These are phyloP conservation scores for Hippoglossus hippoglossus DNA, from an alignment of 2,797 vertebrate genomes.

Conservation along the genomic window DNA sequence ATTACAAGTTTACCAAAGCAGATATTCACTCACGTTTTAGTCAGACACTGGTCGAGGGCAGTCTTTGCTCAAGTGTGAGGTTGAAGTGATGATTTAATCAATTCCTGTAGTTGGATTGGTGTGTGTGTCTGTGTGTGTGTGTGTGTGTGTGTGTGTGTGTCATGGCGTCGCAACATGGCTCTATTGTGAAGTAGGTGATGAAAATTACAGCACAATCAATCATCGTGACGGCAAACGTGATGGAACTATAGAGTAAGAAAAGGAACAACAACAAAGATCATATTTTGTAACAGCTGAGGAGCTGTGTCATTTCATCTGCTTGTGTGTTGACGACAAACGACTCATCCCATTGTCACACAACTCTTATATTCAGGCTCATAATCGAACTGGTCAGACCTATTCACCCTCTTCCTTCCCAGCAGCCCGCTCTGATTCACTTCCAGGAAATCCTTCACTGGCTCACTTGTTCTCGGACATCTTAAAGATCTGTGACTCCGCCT, in stretches of 20 bases:
- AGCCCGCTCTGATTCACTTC: slow-evolving; percentile 52
- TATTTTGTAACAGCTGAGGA: slow-evolving; percentile 1
- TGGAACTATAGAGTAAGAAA: neutral
- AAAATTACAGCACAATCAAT: slow-evolving; percentile 3
- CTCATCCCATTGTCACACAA: slow-evolving; percentile 2
- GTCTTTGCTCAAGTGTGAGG: neutral
- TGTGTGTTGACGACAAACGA: slow-evolving; percentile 28
- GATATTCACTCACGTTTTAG: slow-evolving; percentile 21
- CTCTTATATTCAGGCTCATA: slow-evolving; percentile 8
- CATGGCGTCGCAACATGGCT: neutral
- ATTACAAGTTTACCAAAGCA: slow-evolving; percentile 23
- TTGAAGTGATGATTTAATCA: slow-evolving; percentile 16
- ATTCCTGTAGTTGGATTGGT: neutral
- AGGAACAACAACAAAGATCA: neutral
- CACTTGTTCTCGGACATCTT: slow-evolving; percentile 21
- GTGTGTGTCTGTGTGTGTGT: too few species aligned
- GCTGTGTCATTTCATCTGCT: slow-evolving; percentile 22
- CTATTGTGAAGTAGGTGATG: neutral
- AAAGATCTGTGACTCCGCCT: slow-evolving; percentile 48
- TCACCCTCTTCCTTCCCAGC: slow-evolving; percentile 41
- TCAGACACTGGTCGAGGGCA: slow-evolving; percentile 2
- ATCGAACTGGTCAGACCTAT: slow-evolving; percentile 17
- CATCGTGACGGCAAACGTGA: slow-evolving; percentile 10
- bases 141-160: too few species aligned
- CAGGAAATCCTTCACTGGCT: slow-evolving; percentile 45